These are phyloP conservation scores for Nannobrachium achirus DNA, from an alignment of 2,113 vertebrate species.

Conservation along the genomic window DNA sequence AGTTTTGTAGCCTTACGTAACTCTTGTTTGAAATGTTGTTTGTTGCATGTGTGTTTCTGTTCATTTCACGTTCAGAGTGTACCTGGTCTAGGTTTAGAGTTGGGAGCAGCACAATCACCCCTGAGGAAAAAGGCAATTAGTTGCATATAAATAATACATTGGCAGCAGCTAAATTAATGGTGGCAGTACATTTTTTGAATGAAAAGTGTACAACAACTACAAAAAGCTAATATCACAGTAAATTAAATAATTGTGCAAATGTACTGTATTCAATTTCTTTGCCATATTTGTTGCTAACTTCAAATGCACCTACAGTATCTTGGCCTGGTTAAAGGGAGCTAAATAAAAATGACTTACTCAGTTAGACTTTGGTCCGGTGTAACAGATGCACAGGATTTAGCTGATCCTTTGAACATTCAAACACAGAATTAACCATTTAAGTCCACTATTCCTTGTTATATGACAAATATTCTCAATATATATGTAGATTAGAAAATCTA, in stretches of 20 bases:
- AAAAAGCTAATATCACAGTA: no score
- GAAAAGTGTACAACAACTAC: not conserved
- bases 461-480: no score
- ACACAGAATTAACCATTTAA: constrained; percentile 21
- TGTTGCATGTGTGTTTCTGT: no score
- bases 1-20: no score
- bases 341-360: constrained; percentile 65
- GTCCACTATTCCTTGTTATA: no score
- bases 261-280: no score
- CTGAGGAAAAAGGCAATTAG: constrained; percentile 46
- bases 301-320: not conserved
- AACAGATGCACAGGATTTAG: constrained; percentile 68
- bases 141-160: not conserved
- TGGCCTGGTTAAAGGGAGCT: not conserved
- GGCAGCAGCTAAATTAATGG: not conserved
- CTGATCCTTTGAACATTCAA: constrained; percentile 70
- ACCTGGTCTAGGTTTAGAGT: constrained; percentile 83
- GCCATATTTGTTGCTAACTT: no score
- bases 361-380: constrained; percentile 64
- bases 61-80: constrained; percentile 25
- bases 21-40: no score
- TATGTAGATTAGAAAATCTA: no score
- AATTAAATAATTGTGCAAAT: no score
- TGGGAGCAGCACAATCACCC: constrained; percentile 58
- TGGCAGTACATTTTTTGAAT: not conserved